Percentiles rank a stretch among this genome's conserved stretches.
Evolutionary conservation across 2,797 vertebrate species (phyloP).

Genomic region (Brachymystax lenok): DNA sequence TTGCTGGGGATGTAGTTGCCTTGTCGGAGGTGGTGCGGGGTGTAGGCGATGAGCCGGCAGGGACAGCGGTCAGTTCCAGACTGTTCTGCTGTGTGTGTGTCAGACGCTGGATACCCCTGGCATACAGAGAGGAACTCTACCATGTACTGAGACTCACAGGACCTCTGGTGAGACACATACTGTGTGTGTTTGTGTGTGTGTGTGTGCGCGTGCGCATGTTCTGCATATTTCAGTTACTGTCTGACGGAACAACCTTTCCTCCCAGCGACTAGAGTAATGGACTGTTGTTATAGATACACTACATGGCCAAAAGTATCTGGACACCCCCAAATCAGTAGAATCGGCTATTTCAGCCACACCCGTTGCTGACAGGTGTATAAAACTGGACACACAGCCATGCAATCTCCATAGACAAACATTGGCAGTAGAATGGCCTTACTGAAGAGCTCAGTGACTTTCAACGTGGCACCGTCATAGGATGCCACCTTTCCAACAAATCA

Average conservation of each 20-base stretch:
- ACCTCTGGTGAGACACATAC: conserved; percentile 75
- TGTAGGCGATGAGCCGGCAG: conserved; percentile 30
- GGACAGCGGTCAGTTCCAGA: conserved; percentile 56
- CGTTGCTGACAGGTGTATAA: too few relatives aligned
- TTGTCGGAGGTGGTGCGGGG: conserved; percentile 28
- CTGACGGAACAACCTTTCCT: not conserved
- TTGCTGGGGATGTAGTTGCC: conserved; percentile 51
- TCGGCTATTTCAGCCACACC: too few relatives aligned
- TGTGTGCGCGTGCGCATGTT: not conserved
- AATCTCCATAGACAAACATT: too few relatives aligned
- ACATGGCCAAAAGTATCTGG: too few relatives aligned
- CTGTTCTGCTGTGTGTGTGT: conserved; percentile 64
- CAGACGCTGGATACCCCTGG: conserved; percentile 67
- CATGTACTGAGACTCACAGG: conserved; percentile 71
- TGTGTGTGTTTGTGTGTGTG: not conserved
- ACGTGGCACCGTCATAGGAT: too few relatives aligned
- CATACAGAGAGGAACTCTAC: conserved; percentile 78
- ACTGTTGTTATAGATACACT: too few relatives aligned
- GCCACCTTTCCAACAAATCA: too few relatives aligned
- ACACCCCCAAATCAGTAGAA: too few relatives aligned
- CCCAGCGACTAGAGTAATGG: too few relatives aligned
- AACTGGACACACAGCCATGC: too few relatives aligned
- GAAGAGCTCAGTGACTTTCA: too few relatives aligned
- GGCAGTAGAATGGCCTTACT: too few relatives aligned
- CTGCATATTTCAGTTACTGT: not conserved